Percentiles rank a stretch among this genome's conserved stretches.
These are phyloP conservation scores for Harpalus rubripes DNA, from an alignment of 2,888 invertebrate species.

Conservation along the genomic window DNA sequence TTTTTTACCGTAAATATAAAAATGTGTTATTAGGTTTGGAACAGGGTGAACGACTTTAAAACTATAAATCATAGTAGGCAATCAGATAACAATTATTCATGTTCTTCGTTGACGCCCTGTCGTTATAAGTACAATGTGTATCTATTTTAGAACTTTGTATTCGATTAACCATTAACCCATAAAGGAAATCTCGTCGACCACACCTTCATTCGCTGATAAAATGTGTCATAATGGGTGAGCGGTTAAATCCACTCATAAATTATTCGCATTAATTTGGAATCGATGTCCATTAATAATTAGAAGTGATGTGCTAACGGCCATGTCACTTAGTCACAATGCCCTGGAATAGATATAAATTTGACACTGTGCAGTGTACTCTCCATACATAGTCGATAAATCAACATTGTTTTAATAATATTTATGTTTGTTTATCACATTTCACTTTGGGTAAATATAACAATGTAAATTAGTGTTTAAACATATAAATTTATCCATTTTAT, in stretches of 20 bases:
- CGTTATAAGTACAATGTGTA: conserved; percentile 3
- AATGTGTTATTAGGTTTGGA: neutral
- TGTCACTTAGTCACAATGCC: conserved; percentile 10
- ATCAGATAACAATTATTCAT: neutral
- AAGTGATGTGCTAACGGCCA: conserved; percentile 28
- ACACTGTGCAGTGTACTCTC: neutral
- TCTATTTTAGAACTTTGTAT: conserved; percentile 10
- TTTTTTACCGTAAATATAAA: no score
- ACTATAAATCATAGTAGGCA: neutral
- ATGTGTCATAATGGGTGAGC: conserved; percentile 31
- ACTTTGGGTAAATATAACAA: conserved; percentile 24
- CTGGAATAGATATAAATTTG: conserved; percentile 25
- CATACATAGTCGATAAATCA: neutral
- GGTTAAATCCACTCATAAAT: conserved; percentile 18
- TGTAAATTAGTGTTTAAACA: neutral
- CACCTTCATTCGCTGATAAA: conserved; percentile 18
- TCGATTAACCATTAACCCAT: conserved; percentile 30
- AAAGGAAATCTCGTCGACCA: conserved; percentile 19
- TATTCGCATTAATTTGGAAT: conserved; percentile 36
- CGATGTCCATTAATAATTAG: conserved; percentile 44
- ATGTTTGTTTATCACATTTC: conserved; percentile 28
- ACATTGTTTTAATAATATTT: conserved; percentile 43
- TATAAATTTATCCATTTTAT: no score
- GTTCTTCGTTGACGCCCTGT: neutral
- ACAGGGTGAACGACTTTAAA: neutral